Evolutionary conservation across 2,113 vertebrate species (phyloP), one percentile per base, ranked within the genome.

Genomic region (Perca schrenkii): DNA sequence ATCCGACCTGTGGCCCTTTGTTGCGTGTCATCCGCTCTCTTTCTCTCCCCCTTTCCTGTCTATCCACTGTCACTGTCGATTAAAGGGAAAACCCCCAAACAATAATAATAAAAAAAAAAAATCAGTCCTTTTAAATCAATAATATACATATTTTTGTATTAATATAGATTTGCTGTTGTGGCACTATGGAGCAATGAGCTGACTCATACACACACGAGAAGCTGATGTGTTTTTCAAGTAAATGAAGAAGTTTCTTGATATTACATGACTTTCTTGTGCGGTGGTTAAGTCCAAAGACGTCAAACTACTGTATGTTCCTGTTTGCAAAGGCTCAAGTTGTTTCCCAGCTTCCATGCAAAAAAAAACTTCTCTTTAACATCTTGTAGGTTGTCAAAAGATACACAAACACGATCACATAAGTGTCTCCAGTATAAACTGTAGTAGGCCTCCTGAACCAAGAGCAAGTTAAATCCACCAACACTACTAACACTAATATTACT

Each of bases 301-400:
- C 85, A 83, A 58, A 63, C n/a, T 2, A 22, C n/a, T 22, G 21
- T 22, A 17, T 72, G 67, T 83, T 83, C 79, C 79, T 73, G 17
- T 82, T 85, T 72, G 0, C n/a, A 4, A 8, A n/a, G 31, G 5
- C 6, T 64, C 25, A 57, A 40, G 16, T n/a, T 6, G 22, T 2
- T 77, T 65, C 56, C 25, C 19, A 34, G 34, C 15, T 36, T 7
- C 21, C 2, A 43, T 78, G 34, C 50, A 54, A 64, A 28, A 52
- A 21, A 21, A 60, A 6, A 5, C 46, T 53, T 52, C 46, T 6
- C 5, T 58, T 28, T 13, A 61, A 28, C 43, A 50, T 47, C n/a
- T n/a, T 28, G 61, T 43, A 14, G 0, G n/a, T 13, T 13, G 0
- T 40, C 54, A 28, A 8, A 54, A 46, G 43, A 19, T 15, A 15